Base-by-base conservation (phyloP, 2,797 vertebrate genomes). In the Hydrolagus colliei region DNA sequence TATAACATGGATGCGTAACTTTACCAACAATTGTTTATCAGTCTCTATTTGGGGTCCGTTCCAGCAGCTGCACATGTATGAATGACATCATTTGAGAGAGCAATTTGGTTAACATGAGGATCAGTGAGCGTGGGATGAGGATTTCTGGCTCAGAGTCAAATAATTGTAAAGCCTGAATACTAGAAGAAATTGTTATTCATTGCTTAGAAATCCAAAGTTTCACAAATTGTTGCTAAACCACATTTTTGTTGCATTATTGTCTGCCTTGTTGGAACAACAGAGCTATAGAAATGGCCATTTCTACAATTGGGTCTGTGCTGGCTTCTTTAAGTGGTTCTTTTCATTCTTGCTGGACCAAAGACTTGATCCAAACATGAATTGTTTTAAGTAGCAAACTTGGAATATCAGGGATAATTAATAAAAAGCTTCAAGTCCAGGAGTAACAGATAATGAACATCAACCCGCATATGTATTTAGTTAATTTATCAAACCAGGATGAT, bases 141-240 rank as follows among this genome's bases (percentile, higher is more conserved):
- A 18, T 41, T 68, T 2, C 32, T 84, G 62, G 79, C 35, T 14
- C 13, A 3, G 14, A 68, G 65, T 65, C 79, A 84, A 16, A 71
- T 41, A 32, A 67, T 63, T 20, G 65, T 16, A 41, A 41, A 18
- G 16, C 20, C 63, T 32, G 68, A 84, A 41, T 67, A 71, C 35
- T 68, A 82, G 67, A 41, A 84, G 16, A 80, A 84, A 71, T 20
- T 63, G 67, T 68, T 65, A 82, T 35, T 84, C 65, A 71, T 41
- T 68, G 35, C 65, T 84, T 84, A 32, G 27, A 84, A 84, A 84
- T 84, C 22, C 27, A 67, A 82, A 82, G 62, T 67, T 68, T 67
- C 27, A 71, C 68, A 68, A 67, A 84, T 35, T 71, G 65, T 67
- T 84, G 63, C n/a, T 71, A 9, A 9, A 13, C 79, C 65, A 71